phyloP scores from a whole-genome alignment of 2,888 invertebrate genomes.

The Arenicola marina region DNA sequence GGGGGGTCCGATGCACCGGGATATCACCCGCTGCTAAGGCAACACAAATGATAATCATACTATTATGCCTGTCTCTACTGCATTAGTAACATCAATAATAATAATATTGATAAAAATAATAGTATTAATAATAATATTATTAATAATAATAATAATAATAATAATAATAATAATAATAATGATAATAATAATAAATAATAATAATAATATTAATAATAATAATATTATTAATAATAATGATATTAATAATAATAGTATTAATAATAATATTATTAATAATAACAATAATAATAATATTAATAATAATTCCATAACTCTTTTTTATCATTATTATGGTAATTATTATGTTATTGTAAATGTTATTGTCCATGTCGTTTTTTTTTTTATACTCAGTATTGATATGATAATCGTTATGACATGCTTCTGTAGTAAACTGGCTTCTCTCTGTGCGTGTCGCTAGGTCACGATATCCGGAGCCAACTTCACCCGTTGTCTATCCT shows the following conservation, averaged over 20 bases:
- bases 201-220: background rate
- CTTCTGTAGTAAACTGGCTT: no score
- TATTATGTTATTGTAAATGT: background rate
- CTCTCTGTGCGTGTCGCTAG: no score
- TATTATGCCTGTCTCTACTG: no score
- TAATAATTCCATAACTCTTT: no score
- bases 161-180: background rate
- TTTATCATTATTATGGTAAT: background rate
- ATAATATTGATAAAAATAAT: background rate
- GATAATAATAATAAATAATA: background rate
- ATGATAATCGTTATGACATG: no score
- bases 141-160: background rate
- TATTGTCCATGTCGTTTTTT: background rate
- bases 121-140: background rate
- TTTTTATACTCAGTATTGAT: no score
- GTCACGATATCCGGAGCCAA: no score
- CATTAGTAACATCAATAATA: no score
- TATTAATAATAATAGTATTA: background rate
- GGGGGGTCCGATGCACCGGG: no score
- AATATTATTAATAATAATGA: background rate
- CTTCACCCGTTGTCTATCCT: no score
- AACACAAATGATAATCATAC: no score
- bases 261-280: background rate
- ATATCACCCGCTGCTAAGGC: no score
- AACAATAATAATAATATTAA: background rate